phyloP scores from a whole-genome alignment of 2,888 invertebrate genomes.

The Chrysomela aeneicollis region DNA sequence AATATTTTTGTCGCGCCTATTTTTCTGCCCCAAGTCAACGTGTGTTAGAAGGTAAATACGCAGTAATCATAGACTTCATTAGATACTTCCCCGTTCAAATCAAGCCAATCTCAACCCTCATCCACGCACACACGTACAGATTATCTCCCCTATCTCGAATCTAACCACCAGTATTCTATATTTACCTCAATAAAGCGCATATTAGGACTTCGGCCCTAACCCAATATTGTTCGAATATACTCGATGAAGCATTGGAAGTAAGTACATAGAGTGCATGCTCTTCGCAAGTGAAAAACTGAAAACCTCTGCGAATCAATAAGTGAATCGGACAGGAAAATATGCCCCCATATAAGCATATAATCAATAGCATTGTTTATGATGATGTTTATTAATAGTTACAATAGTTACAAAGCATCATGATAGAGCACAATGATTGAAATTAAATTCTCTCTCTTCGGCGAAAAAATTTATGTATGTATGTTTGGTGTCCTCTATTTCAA shows the following conservation, averaged over 20 bases:
- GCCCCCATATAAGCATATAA: too few relatives aligned
- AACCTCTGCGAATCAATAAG: too few relatives aligned
- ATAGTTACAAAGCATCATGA: too few relatives aligned
- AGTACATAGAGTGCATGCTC: constrained; percentile 4
- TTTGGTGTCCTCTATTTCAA: too few relatives aligned
- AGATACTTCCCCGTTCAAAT: constrained; percentile 52
- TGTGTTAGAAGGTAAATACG: constrained; percentile 59
- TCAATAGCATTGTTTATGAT: too few relatives aligned
- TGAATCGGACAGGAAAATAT: too few relatives aligned
- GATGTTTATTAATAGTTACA: too few relatives aligned
- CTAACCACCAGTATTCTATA: constrained; percentile 41
- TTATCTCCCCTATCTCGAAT: constrained; percentile 43
- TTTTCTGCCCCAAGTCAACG: constrained; percentile 49
- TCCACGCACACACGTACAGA: constrained; percentile 41
- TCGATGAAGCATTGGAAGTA: background rate
- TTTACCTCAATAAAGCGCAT: constrained; percentile 43
- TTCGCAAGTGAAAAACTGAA: constrained; percentile 9
- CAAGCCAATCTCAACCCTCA: constrained; percentile 45
- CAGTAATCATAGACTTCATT: constrained; percentile 60
- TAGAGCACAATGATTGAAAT: too few relatives aligned
- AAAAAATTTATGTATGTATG: too few relatives aligned
- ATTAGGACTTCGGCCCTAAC: constrained; percentile 24
- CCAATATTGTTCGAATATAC: constrained; percentile 6
- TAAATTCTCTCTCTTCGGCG: too few relatives aligned
- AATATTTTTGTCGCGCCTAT: constrained; percentile 21